Conservation (phyloP, 2,113 vertebrate species). For the Sinocyclocheilus grahami region DNA sequence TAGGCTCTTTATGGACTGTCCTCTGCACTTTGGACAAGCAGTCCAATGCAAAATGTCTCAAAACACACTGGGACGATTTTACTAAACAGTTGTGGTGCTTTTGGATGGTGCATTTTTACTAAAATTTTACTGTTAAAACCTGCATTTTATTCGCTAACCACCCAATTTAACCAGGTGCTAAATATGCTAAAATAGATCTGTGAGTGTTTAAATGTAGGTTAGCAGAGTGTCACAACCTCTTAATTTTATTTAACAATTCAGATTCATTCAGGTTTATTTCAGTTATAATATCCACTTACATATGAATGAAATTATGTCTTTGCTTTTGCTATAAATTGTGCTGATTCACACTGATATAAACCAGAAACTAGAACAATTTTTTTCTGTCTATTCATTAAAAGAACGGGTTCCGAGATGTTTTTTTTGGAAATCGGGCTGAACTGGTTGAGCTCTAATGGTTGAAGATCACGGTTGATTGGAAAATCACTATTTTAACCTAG, state of each 20-base stretch:
- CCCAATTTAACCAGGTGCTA: neutral
- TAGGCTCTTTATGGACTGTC: constrained; percentile 1
- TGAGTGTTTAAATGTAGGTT: too few relatives aligned
- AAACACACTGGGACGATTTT: neutral
- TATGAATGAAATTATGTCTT: too few relatives aligned
- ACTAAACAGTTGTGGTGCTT: neutral
- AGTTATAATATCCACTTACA: too few relatives aligned
- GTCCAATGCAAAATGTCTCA: neutral
- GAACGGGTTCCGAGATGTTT: too few relatives aligned
- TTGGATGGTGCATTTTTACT: neutral
- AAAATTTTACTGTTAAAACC: neutral
- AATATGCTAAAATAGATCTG: neutral
- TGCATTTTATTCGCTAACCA: neutral
- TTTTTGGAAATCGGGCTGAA: neutral
- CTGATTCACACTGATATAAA: too few relatives aligned
- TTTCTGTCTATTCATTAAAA: too few relatives aligned
- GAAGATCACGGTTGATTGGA: neutral
- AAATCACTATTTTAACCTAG: neutral
- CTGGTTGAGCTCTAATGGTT: neutral
- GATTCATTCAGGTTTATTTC: too few relatives aligned
- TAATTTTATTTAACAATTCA: too few relatives aligned
- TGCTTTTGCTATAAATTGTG: too few relatives aligned
- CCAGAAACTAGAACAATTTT: too few relatives aligned
- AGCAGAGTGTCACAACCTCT: too few relatives aligned
- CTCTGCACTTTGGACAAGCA: neutral